Percentiles rank a stretch among this genome's conserved stretches.
phyloP scores from a whole-genome alignment of 2,113 vertebrate genomes.

The Phylloscopus trochilus region DNA sequence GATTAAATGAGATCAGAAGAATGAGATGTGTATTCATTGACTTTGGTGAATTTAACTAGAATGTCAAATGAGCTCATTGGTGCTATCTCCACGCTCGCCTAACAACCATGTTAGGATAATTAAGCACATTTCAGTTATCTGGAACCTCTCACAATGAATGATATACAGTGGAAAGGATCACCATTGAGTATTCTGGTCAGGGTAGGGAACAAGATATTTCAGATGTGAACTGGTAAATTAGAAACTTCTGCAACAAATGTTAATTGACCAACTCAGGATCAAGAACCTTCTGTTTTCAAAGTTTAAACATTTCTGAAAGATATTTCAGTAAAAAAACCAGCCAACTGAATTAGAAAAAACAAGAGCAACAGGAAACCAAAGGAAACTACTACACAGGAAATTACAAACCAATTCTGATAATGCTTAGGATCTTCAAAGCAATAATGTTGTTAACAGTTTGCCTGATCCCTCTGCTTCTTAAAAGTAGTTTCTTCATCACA shows the following conservation, averaged over 20 bases:
- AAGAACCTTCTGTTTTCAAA: conserved; percentile 28
- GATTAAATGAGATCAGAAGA: background rate
- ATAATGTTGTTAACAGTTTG: conserved; percentile 31
- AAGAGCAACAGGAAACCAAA: background rate
- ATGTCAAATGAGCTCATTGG: background rate
- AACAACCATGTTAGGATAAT: background rate
- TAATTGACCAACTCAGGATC: conserved; percentile 25
- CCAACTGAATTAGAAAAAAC: background rate
- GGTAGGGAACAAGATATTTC: conserved; percentile 28
- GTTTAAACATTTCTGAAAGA: conserved; percentile 27
- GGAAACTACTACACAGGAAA: conserved; percentile 16
- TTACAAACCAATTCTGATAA: conserved; percentile 58
- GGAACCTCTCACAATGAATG: conserved; percentile 11
- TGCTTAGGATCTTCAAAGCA: conserved; percentile 55
- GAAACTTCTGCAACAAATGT: conserved; percentile 34
- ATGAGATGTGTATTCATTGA: background rate
- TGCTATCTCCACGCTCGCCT: background rate
- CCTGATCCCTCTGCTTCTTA: conserved; percentile 40
- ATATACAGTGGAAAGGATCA: background rate
- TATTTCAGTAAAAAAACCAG: background rate
- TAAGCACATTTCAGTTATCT: conserved; percentile 16
- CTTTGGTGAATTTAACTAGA: conserved; percentile 2
- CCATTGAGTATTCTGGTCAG: conserved; percentile 26
- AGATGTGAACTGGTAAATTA: conserved; percentile 40
- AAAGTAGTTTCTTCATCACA: conserved; percentile 33